phyloP scores from a whole-genome alignment of 53 echinoderm and acorn worm species.

The Patiria pectinifera region DNA sequence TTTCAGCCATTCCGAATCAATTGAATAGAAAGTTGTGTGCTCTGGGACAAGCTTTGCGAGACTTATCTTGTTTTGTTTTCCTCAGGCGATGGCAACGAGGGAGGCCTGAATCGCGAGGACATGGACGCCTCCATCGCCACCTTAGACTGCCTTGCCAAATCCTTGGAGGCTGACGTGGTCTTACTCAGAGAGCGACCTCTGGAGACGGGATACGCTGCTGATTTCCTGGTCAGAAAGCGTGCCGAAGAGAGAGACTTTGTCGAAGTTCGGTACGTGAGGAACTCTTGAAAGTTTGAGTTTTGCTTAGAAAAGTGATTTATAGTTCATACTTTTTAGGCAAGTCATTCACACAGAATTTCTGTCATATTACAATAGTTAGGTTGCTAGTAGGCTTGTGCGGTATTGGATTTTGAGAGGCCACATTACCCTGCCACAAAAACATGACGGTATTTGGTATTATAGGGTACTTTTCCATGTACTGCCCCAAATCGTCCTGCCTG shows the following conservation, averaged over 20 bases:
- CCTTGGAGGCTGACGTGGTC: constrained; percentile 83
- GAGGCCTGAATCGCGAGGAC: constrained; percentile 88
- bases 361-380: too few species aligned
- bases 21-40: too few species aligned
- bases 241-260: constrained; percentile 95
- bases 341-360: too few species aligned
- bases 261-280: constrained; percentile 85
- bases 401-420: too few species aligned
- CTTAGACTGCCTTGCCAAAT: constrained; percentile 76
- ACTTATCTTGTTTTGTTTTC: neutral
- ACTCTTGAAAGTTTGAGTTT: neutral
- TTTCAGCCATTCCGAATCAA: too few species aligned
- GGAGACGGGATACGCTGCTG: constrained; percentile 74
- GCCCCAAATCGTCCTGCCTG: too few species aligned
- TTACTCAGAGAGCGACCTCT: constrained; percentile 78
- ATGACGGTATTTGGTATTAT: too few species aligned
- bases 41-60: neutral
- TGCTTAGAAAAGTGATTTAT: too few species aligned
- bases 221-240: constrained; percentile 84
- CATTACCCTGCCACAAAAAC: too few species aligned
- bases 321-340: too few species aligned
- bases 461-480: too few species aligned
- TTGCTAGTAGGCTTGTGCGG: too few species aligned
- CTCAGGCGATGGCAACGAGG: constrained; percentile 81
- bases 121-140: constrained; percentile 88